A percentile compares a stretch with the other conserved stretches of the same genome.
These are phyloP conservation scores for Syngnathus rostellatus DNA, from an alignment of 2,797 vertebrate species.

Conservation along the genomic window DNA sequence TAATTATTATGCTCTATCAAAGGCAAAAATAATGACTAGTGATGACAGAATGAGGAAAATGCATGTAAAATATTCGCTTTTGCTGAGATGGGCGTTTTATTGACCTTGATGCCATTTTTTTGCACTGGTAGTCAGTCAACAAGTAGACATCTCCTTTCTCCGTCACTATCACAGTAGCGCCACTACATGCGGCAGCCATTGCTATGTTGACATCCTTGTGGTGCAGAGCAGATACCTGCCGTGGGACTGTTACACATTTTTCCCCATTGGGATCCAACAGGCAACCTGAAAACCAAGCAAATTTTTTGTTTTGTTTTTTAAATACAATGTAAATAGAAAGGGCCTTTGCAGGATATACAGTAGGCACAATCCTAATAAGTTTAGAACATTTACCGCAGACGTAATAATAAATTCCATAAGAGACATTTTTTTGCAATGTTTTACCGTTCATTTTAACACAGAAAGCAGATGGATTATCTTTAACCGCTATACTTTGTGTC, in stretches of 20 bases:
- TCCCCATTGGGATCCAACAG: constrained; percentile 92
- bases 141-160: constrained; percentile 91
- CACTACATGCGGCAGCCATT: constrained; percentile 85
- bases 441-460: neutral
- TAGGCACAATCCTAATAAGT: neutral
- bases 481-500: neutral
- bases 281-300: constrained; percentile 71
- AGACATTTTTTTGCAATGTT: neutral
- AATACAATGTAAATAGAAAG: neutral
- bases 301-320: too few relatives aligned
- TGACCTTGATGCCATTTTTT: constrained; percentile 92
- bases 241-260: constrained; percentile 79
- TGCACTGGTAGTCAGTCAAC: constrained; percentile 92
- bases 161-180: constrained; percentile 87
- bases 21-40: neutral
- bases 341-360: neutral
- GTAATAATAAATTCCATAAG: neutral
- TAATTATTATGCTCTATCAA: neutral
- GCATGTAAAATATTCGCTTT: neutral
- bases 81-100: neutral
- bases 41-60: neutral
- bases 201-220: constrained; percentile 83
- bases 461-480: neutral
- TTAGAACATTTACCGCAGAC: neutral
- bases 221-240: constrained; percentile 91